Conservation (phyloP, 2,797 vertebrate species). For the Peromyscus attwateri region DNA sequence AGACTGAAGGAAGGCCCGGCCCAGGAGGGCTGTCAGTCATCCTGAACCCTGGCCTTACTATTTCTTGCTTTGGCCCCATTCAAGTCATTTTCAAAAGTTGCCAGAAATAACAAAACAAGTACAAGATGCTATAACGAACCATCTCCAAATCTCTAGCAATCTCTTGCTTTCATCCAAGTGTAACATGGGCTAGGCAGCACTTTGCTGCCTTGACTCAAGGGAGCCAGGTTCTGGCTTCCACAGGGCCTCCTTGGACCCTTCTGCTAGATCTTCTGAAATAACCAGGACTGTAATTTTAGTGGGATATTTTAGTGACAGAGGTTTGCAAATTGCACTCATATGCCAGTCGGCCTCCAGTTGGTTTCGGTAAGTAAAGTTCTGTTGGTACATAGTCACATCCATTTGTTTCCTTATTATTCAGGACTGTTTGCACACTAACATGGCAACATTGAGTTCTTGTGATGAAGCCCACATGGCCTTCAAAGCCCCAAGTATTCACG, state of each 20-base stretch:
- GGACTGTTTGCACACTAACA: no score
- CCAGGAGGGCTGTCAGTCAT: not conserved
- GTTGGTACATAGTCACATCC: not conserved
- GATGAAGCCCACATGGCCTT: not conserved
- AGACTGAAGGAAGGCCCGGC: not conserved
- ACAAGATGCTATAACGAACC: not conserved
- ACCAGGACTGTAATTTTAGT: not conserved
- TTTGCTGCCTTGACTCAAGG: not conserved
- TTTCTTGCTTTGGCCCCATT: not conserved
- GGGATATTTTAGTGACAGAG: not conserved
- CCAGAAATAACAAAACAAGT: not conserved
- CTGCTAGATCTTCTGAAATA: not conserved
- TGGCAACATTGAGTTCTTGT: not conserved
- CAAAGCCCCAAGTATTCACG: constrained; percentile 7
- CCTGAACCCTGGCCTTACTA: not conserved
- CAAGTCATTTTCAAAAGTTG: constrained; percentile 17
- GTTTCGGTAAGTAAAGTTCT: constrained; percentile 55
- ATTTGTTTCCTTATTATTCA: not conserved
- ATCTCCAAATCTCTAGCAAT: not conserved
- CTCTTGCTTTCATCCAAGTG: not conserved
- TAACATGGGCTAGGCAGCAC: not conserved
- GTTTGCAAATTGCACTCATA: not conserved
- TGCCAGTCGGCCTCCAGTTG: not conserved
- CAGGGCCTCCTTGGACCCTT: not conserved
- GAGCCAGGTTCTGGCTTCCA: not conserved